Conservation (phyloP, 2,797 vertebrate species). For the Spatula versicolor region DNA sequence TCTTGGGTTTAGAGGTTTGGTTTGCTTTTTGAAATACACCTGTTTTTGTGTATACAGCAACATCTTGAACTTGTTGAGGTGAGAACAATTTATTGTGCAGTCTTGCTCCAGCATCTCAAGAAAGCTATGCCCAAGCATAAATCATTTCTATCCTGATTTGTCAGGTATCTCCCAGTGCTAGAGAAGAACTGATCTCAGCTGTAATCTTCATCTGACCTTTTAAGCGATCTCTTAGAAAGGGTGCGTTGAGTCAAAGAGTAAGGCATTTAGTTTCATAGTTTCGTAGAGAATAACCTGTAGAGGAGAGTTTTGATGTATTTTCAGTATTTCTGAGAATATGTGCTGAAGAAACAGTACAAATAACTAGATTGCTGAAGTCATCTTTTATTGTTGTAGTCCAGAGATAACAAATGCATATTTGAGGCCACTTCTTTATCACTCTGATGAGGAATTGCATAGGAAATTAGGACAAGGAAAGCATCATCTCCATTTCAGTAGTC, state of each 20-base stretch:
- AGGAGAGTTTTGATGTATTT: not conserved
- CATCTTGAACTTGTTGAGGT: not conserved
- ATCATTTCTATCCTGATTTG: not conserved
- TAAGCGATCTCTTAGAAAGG: not conserved
- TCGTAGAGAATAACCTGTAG: not conserved
- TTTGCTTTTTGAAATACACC: not conserved
- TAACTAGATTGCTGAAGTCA: not conserved
- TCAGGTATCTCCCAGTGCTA: not conserved
- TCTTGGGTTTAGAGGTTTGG: not conserved
- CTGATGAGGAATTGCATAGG: not conserved
- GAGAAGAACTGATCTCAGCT: not conserved
- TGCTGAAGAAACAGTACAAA: not conserved
- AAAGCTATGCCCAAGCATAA: not conserved
- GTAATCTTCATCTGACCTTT: accelerated
- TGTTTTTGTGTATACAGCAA: not conserved
- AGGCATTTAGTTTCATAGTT: accelerated
- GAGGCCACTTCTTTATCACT: not conserved
- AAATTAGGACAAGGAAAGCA: not conserved
- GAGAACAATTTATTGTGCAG: not conserved
- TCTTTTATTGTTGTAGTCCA: not conserved
- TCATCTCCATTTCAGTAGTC: not conserved
- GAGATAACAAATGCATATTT: accelerated
- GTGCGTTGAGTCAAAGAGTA: accelerated
- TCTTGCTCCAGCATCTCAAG: not conserved
- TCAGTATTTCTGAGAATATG: not conserved